Conservation (phyloP, 2,888 invertebrate genomes). For the Aradus depressus region DNA sequence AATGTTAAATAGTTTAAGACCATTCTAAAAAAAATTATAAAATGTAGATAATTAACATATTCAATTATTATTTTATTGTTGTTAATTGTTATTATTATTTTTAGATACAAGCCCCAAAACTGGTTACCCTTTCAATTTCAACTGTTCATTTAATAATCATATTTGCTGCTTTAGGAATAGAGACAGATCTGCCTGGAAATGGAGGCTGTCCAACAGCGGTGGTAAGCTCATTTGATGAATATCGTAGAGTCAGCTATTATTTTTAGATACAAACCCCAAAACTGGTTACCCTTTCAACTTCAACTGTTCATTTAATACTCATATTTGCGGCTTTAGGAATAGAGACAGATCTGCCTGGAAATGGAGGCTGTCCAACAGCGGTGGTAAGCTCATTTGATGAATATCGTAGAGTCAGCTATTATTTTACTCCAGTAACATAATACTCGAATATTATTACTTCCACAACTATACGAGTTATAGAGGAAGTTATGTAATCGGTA, state of each 20-base stretch:
- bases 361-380: slow-evolving; percentile 30
- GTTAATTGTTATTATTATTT: slow-evolving; percentile 1
- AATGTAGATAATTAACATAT: not conserved
- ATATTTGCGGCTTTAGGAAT: slow-evolving; percentile 34
- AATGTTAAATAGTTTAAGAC: no score
- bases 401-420: no score
- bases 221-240: slow-evolving; percentile 24
- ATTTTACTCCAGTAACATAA: no score
- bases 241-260: no score
- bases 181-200: slow-evolving; percentile 31
- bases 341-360: slow-evolving; percentile 31
- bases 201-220: slow-evolving; percentile 30
- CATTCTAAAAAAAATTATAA: no score
- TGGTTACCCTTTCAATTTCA: slow-evolving; percentile 31
- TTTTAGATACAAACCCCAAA: slow-evolving; percentile 29
- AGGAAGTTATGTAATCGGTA: no score
- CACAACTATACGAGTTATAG: no score
- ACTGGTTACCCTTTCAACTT: slow-evolving; percentile 31
- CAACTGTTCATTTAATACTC: slow-evolving; percentile 31
- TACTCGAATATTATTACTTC: no score
- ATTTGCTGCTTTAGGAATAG: slow-evolving; percentile 34
- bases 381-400: slow-evolving; percentile 25
- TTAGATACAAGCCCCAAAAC: slow-evolving; percentile 29
- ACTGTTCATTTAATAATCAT: slow-evolving; percentile 32
- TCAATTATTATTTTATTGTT: not conserved